Conservation (phyloP, 2,113 vertebrate species). For the Heliornis fulica region DNA sequence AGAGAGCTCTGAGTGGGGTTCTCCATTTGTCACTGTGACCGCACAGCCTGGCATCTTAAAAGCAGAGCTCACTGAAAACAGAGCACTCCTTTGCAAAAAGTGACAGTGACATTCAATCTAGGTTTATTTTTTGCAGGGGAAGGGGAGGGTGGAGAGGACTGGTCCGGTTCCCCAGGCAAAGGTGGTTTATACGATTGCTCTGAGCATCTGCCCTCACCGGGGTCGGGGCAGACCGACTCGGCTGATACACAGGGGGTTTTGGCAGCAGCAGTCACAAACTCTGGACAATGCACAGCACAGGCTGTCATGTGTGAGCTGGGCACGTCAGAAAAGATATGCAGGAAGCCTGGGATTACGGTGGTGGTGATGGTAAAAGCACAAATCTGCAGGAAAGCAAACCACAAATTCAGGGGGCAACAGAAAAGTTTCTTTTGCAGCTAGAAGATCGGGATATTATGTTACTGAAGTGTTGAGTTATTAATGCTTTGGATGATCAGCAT, state of each 20-base stretch:
- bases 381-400: background rate
- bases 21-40: slow-evolving; percentile 54
- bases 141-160: background rate
- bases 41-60: slow-evolving; percentile 44
- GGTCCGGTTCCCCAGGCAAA: background rate
- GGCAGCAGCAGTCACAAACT: background rate
- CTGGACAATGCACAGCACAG: background rate
- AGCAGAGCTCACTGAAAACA: slow-evolving; percentile 40
- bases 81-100: slow-evolving; percentile 24
- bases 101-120: slow-evolving; percentile 57
- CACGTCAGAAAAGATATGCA: background rate
- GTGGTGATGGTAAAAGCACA: background rate
- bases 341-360: background rate
- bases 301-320: background rate
- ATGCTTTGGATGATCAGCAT: background rate
- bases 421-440: background rate
- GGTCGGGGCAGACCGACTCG: background rate
- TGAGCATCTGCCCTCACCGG: background rate
- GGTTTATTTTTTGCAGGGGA: slow-evolving; percentile 24
- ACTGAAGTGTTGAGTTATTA: background rate
- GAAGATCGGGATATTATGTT: background rate
- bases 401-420: background rate
- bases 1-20: background rate
- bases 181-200: background rate
- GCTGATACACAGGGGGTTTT: fast-evolving